Evolutionary conservation across 2,888 invertebrate species (phyloP), one percentile per base, ranked within the genome.

Genomic region (Mellilla xanthometata): DNA sequence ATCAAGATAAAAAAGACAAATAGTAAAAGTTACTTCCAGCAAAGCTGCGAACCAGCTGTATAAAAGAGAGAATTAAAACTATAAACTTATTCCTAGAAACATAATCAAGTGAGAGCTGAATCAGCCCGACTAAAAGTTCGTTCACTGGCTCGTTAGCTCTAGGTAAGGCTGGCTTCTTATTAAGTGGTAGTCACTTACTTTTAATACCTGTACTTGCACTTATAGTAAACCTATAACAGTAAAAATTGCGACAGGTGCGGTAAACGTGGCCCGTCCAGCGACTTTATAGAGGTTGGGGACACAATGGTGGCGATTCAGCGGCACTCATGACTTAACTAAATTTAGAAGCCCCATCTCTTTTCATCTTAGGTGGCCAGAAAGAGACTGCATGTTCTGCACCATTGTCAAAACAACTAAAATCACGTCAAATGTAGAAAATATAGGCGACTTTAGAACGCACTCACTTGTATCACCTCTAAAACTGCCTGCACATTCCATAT

Each of bases 71-170:
- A 24, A 1, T n/a, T 3, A 24, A 8, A 7, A 24, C 8, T n/a
- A 7, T 24, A 24, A 24, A 24, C n/a, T n/a, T n/a, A 24, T 24
- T 24, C 24, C 8, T n/a, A 24, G n/a, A 24, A 24, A n/a, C 8
- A 7, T 24, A 24, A 24, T 24, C 24, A 24, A 24, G 24, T 8
- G 24, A 19, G 39, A 19, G 39, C 28, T 45, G 54, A 29, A 27
- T 39, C 15, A 41, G 41, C 45, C 38, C 45, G 41, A 44, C 49
- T 30, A 27, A 26, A 11, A 39, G 38, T 46, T 49, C 45, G 36
- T 49, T 45, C 27, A 15, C 35, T 15, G 24, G 9, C 12, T 24
- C n/a, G 33, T 15, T 12, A 15, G 2, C 27, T 27, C 2, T 40
- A 43, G 38, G 38, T 48, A 39, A 26, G 5, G 15, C 11, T 10